Evolutionary conservation across 2,113 vertebrate species (phyloP), one percentile per base, ranked within the genome.

Genomic region (Saccopteryx bilineata): DNA sequence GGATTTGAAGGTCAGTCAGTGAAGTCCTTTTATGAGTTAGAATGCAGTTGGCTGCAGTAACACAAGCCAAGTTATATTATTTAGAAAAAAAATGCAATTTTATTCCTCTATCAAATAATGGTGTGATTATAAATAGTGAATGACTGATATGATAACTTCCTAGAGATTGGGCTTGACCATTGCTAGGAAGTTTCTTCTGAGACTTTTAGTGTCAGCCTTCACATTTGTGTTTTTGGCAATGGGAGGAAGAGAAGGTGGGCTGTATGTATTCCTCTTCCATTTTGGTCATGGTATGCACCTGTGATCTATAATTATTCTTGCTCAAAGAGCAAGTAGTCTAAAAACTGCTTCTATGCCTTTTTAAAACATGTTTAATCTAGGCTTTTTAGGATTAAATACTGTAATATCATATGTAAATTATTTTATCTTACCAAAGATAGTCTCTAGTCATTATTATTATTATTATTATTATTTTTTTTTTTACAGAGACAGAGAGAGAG

Each of bases 1-100:
- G 48, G 65, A 72, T 85, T 90, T 93, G 19, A 21, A 89, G n/a
- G 33, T 24, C 80, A 91, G 83, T 83, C 54, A 48, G 7, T 58
- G 68, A 92, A 18, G 21, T 61, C 18, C 9, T 50, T 90, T 94
- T 75, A 89, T 79, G 93, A 81, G 65, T 14, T 87, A 13, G 11
- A n/a, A 93, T 83, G 15, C 90, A 86, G 31, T 9, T 95, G 80
- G 7, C 56, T 58, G 4, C 5, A 66, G 24, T 88, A 71, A 76
- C 48, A 85, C 46, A 61, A 76, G 21, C n/a, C 75, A 84, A 74
- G 60, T 65, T 74, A 89, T 14, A 84, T 0, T 76, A 48, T 23
- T 54, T 33, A 82, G 8, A 24, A 21, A 69, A 78, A 63, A 87
- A 52, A 63, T 28, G 28, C 1, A 60, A 4, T 75, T 95, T 52